A percentile compares a stretch with the other conserved stretches of the same genome.
Conservation (phyloP, 1,140 invertebrate species). For the Macrobrachium nipponense region DNA sequence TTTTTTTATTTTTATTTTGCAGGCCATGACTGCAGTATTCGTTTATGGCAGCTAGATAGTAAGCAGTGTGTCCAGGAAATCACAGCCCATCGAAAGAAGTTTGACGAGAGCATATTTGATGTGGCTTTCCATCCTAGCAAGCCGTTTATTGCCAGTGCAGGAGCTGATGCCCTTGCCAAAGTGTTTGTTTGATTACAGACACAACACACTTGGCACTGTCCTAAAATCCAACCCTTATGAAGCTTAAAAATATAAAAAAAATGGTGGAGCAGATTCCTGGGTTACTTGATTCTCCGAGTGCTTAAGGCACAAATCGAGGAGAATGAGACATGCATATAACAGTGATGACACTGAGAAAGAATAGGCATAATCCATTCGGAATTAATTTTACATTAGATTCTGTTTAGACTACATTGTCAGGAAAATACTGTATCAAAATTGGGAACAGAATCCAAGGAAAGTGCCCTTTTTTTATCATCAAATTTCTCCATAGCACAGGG, state of each 20-base stretch:
- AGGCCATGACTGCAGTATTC: slow-evolving; percentile 98
- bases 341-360: too few species aligned
- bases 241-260: not conserved
- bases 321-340: too few species aligned
- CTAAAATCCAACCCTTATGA: not conserved
- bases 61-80: slow-evolving; percentile 99
- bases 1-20: slow-evolving; percentile 65
- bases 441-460: too few species aligned
- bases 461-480: too few species aligned
- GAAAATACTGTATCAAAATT: too few species aligned
- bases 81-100: slow-evolving; percentile 99
- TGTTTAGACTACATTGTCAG: too few species aligned
- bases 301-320: not conserved
- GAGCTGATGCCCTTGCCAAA: slow-evolving; percentile 98
- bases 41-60: slow-evolving; percentile 99
- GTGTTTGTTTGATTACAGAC: slow-evolving; percentile 77
- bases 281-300: slow-evolving; percentile 25
- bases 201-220: not conserved
- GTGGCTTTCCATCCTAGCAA: slow-evolving; percentile 99
- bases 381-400: too few species aligned
- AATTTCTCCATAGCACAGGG: too few species aligned
- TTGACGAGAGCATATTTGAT: slow-evolving; percentile 98
- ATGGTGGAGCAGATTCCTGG: slow-evolving; percentile 16
- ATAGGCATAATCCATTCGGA: too few species aligned
- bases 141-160: slow-evolving; percentile 98